A percentile compares a stretch with the other conserved stretches of the same genome.
Conservation (phyloP, 2,113 vertebrate genomes). For the Notiomystis cincta region DNA sequence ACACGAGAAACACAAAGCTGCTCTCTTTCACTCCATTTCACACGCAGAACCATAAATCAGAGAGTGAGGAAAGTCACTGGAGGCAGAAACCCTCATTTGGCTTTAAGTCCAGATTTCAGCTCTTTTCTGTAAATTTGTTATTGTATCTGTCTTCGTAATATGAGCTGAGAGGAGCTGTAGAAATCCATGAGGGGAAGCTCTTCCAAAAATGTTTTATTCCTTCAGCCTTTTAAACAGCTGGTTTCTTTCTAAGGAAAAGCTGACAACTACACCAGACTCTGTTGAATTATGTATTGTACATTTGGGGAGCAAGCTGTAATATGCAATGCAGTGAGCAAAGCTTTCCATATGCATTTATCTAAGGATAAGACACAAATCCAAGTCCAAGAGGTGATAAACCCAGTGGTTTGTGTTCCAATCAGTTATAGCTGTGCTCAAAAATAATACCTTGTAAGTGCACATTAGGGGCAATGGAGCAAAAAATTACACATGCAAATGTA, state of each 20-base stretch:
- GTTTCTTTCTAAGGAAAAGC: constrained; percentile 43
- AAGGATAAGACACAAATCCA: constrained; percentile 34
- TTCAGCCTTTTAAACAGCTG: constrained; percentile 37
- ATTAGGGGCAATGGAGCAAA: constrained; percentile 63
- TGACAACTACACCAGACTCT: constrained; percentile 19
- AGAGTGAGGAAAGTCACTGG: not conserved
- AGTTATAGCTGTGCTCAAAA: constrained; percentile 37
- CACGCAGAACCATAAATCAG: not conserved
- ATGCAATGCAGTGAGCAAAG: not conserved
- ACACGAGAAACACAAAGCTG: not conserved
- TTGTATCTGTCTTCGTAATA: not conserved
- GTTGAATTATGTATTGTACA: constrained; percentile 40
- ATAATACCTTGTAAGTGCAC: constrained; percentile 53
- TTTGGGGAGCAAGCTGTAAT: constrained; percentile 22
- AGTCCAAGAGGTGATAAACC: constrained; percentile 57
- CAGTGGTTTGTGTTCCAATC: constrained; percentile 36
- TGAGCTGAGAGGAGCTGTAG: not conserved
- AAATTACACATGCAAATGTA: constrained; percentile 67
- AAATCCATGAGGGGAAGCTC: not conserved
- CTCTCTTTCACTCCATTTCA: not conserved
- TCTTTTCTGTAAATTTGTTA: constrained; percentile 15
- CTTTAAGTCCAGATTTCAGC: not conserved
- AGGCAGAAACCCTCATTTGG: not conserved
- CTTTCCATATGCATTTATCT: constrained; percentile 6
- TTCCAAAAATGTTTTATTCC: constrained; percentile 20